Evolutionary conservation across 2,113 vertebrate genomes (phyloP), one percentile per base, ranked within the genome.

Genomic region (Noturus placidus): DNA sequence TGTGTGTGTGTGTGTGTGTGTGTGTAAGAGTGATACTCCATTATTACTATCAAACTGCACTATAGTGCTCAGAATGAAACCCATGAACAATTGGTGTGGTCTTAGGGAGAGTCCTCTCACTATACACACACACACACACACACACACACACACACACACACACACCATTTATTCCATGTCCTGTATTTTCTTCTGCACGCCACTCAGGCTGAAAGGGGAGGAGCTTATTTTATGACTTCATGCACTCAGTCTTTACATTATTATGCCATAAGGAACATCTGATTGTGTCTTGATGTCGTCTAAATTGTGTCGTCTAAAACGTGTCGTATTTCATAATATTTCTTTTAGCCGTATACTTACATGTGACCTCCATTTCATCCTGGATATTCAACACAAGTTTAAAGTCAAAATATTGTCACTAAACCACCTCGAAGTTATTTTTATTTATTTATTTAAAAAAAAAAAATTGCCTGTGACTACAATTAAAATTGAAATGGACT

Each of bases 171-270:
- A 92, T 91, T 30, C n/a, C 5, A 11, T 30, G 1, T 19, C 67
- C 67, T 13, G 61, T 65, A n/a, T n/a, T 65, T n/a, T n/a, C 25
- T 35, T 69, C 5, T 69, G 67, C 67, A 69, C 11, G 30, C 5
- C 33, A 15, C 15, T 69, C n/a, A 35, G 15, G 11, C 11, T 67
- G 63, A 67, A 67, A n/a, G 27, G 88, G 92, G 87, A 86, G 94
- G 88, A 86, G 90, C 86, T 88, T 92, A 91, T 92, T 91, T 92
- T 87, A 86, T 88, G 88, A 76, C 42, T 2, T 50, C 42, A 50
- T 50, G 25, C 8, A 22, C 38, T 25, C 35, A 22, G 14, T 42
- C 22, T 27, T 27, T 27, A 46, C 10, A 76, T 76, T 27, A 38
- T 74, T 42, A 76, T 9, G 4, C 9, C 11, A 52, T 77, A 6